Evolutionary conservation across 2,797 vertebrate genomes (phyloP), one percentile per base, ranked within the genome.

Genomic region (Sternotherus odoratus): DNA sequence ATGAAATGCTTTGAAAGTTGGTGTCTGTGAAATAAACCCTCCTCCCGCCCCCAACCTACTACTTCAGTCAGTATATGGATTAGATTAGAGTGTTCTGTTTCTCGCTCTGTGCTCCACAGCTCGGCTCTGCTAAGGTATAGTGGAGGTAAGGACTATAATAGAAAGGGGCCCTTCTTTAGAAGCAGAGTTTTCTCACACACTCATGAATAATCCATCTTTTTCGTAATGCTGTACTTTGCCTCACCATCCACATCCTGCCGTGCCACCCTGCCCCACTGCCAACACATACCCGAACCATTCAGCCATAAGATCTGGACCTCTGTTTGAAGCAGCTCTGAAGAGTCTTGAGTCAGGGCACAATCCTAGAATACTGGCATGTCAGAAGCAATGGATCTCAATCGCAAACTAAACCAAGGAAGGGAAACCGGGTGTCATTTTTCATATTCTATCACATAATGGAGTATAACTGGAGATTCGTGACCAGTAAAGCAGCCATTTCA

Each of bases 401-500:
- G 60, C 87, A 79, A 0, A 0, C 8, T 80, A 89, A 87, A 84
- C 90, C 79, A 81, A 50, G 87, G 78, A 24, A 3, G 6, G 95
- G 91, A 49, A 86, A 66, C 48, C 77, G 51, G 60, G 83, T 92
- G 53, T 87, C 69, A 87, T 96, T 95, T 94, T 94, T 96, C 90
- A 90, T 79, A 83, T 1, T 53, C 63, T 85, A 83, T 26, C 82
- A 78, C 69, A 77, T 66, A 91, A 91, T 83, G 53, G 46, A 91
- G 78, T 78, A 94, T 90, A 96, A 95, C 91, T 94, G 86, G 93
- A 95, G 87, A 87, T 85, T 95, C 84, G 89, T 0, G 5, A 87
- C 93, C 89, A 93, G 96, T 92, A 90, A 96, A 96, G 94, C 94
- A 85, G 75, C 78, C 90, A 91, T 54, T 89, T 94, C 92, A 85